Evolutionary conservation across 1,140 invertebrate genomes (phyloP).

Genomic region (Drosophila lacertosa): DNA sequence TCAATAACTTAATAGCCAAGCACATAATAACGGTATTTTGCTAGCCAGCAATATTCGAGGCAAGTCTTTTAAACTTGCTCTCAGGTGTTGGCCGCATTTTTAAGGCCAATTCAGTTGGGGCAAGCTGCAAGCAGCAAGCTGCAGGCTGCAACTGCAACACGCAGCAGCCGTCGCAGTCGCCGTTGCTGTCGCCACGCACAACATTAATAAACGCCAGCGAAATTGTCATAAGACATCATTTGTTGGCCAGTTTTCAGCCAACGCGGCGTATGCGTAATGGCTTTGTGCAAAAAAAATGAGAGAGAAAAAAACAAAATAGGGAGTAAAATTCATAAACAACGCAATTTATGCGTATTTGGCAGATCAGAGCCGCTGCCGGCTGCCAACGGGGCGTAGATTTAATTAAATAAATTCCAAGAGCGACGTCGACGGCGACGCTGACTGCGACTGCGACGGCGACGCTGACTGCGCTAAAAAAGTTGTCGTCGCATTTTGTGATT

Average conservation of each 20-base stretch:
- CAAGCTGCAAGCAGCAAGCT: not conserved
- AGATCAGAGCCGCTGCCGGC: conserved; percentile 43
- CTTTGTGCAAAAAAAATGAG: not conserved
- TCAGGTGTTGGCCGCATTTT: conserved; percentile 42
- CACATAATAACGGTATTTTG: not conserved
- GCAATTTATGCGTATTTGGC: conserved; percentile 75
- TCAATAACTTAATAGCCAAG: not conserved
- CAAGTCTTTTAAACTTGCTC: not conserved
- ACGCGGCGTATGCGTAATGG: conserved; percentile 65
- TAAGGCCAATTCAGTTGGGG: conserved; percentile 43
- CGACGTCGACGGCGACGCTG: conserved; percentile 35
- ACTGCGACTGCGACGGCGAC: conserved; percentile 24
- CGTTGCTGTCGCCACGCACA: conserved; percentile 1
- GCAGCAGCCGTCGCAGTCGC: not conserved
- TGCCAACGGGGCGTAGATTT: conserved; percentile 80
- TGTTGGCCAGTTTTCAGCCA: conserved; percentile 31
- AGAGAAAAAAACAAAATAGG: not conserved
- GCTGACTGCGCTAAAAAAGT: conserved; percentile 24
- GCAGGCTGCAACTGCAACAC: not conserved
- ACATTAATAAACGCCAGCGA: conserved; percentile 62
- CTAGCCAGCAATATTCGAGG: not conserved
- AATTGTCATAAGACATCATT: conserved; percentile 62
- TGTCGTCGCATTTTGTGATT: conserved; percentile 63
- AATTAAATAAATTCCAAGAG: conserved; percentile 83
- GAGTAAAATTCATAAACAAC: conserved; percentile 73